Base-by-base conservation (phyloP, 2,888 invertebrate genomes). In the Monochamus alternatus region DNA sequence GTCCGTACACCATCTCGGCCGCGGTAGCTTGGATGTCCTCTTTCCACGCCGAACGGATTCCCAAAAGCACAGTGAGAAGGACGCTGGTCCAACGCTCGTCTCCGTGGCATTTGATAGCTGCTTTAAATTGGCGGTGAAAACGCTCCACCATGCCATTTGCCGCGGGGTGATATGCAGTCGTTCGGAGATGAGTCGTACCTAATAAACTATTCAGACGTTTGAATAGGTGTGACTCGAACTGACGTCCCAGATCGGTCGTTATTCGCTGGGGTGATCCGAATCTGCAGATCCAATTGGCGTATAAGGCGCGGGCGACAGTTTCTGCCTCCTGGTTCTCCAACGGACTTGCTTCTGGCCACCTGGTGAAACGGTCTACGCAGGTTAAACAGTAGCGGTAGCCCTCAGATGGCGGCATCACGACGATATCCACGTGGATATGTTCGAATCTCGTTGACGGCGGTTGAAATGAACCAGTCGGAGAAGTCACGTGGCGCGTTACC, bases 281-380 rank as follows among this genome's bases (percentile, higher is more conserved):
- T 8, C 89, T 77, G 0, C 88, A 70, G 1, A 90, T 84, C 90
- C 89, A 90, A 0, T 80, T 77, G 0, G 63, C 47, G n/a, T 86
- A 73, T 7, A 90, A 83, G 2, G 86, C 84, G 12, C 84, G 4
- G 81, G 84, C 86, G 84, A 86, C 38, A 9, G 75, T 76, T 14
- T 66, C 74, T 10, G 78, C 80, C 31, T 43, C 38, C 7, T 73
- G 73, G 51, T 80, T 73, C 22, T n/a, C 32, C 5, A 80, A 30
- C 1, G 80, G 79, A 4, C 74, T 59, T 1, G 75, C 76, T 73
- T 78, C 78, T 10, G 78, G 78, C 76, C 80, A 80, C 12, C 78
- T 38, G 0, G 79, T 76, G 51, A 73, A 79, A 1, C 78, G 69
- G 55, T 80, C 74, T 2, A 78, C 74, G 22, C 67, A 60, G 9